Evolutionary conservation across 2,797 vertebrate genomes (phyloP), one percentile per base, ranked within the genome.

Genomic region (Cygnus olor): DNA sequence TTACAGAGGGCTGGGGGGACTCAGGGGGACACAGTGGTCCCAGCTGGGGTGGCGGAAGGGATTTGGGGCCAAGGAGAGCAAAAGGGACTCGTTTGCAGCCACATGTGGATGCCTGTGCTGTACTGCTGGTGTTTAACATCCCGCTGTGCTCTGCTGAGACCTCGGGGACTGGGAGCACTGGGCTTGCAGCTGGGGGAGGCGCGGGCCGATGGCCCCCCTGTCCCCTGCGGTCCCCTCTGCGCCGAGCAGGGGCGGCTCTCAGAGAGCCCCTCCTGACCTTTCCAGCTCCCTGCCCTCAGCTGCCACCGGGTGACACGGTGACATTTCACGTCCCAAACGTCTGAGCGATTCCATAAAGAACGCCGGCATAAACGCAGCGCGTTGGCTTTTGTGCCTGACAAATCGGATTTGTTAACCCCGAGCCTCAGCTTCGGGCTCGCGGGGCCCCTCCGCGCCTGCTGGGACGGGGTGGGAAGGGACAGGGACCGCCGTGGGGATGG

Each of bases 401-500:
- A 86, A 94, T 91, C 61, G 80, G 70, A 58, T 95, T 91, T 84
- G 88, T 93, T 95, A 95, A 95, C 93, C 88, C 86, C 91, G 28
- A 86, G 83, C 68, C 79, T 90, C 70, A 8, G 79, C 80, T 47
- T 60, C 81, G 84, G 44, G 80, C 80, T 93, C 85, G 64, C 44
- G 36, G 87, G 68, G 57, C 30, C 74, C 51, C 56, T 89, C 40
- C 30, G 66, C 1, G 30, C 71, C 27, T 1, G 74, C 28, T 63
- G 70, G 91, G 87, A 47, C 5, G 2, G 30, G 11, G 17, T 53
- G 40, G 66, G 82, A 9, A 47, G 32, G 6, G 49, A 11, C 16
- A 71, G 76, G 47, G 61, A 27, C n/a, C 42, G 6, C 4, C 1
- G 19, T 14, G 44, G 85, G 22, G 66, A 36, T 2, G 4, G 0